phyloP scores from a whole-genome alignment of 2,797 vertebrate genomes.

The Poecilia picta region DNA sequence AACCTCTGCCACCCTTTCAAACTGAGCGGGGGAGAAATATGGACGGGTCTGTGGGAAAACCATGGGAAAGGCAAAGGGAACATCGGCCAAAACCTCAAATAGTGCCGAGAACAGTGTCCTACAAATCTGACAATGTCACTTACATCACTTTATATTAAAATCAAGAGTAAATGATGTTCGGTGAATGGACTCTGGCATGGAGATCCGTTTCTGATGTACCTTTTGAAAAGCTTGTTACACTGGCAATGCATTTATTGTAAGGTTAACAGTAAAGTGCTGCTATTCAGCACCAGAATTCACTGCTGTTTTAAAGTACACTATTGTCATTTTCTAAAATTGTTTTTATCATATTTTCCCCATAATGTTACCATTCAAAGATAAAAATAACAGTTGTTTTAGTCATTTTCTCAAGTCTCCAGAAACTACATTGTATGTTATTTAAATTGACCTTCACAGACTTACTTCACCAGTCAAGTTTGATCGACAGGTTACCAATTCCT shows the following conservation, averaged over 20 bases:
- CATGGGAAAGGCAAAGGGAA: constrained; percentile 45
- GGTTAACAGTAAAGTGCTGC: background rate
- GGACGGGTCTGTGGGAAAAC: constrained; percentile 45
- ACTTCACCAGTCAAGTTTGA: background rate
- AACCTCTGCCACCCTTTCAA: constrained; percentile 61
- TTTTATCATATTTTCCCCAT: background rate
- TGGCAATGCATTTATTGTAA: background rate
- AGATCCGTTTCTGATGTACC: constrained; percentile 25
- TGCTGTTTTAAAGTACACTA: background rate
- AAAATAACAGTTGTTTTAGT: background rate
- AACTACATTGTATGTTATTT: background rate
- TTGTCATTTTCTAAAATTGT: background rate
- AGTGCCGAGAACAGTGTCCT: constrained; percentile 58
- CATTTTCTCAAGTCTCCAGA: background rate
- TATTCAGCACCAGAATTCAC: background rate
- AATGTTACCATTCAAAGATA: background rate
- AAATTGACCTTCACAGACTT: background rate
- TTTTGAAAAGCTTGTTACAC: constrained; percentile 12
- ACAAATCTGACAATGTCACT: constrained; percentile 71
- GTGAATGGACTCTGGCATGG: constrained; percentile 47
- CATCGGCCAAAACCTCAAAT: constrained; percentile 75
- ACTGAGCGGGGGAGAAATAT: constrained; percentile 42
- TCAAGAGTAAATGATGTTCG: constrained; percentile 46
- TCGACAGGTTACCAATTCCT: background rate
- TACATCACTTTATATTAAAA: constrained; percentile 68